Evolutionary conservation across 2,888 invertebrate genomes (phyloP), one percentile per base, ranked within the genome.

Genomic region (Ichneumoninae sp.): DNA sequence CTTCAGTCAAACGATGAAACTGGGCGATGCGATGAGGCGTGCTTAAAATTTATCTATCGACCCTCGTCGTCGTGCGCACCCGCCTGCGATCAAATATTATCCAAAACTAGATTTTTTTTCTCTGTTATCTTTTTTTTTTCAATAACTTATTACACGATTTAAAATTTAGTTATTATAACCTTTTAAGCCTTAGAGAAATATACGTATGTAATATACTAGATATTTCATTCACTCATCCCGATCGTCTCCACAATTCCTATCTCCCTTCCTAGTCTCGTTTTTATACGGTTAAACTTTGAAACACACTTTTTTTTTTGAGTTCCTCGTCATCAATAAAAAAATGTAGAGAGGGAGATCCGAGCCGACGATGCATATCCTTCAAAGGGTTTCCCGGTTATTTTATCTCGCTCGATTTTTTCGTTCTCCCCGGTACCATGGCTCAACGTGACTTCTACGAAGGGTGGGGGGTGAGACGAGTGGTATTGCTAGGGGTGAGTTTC

Each of bases 81-180:
- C 84, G 84, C 86, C 88, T 86, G 85, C 88, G 86, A 86, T 82
- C 89, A 89, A 90, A 89, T 91, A 90, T 91, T 86, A 87, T 91
- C 90, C 88, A 91, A 91, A 91, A 91, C 90, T 91, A 91, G 91
- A 91, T 90, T 88, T 85, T 77, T 87, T 80, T 69, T 85, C 81
- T 86, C 68, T 86, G 76, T 86, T 85, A 83, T 78, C 74, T 83
- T 76, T 88, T 78, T 87, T 65, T 69, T 19, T 36, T 73, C 68
- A 69, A 78, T 82, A 79, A 85, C 82, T 85, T 85, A 83, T 81
- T 65, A 81, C 73, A 78, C 77, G 78, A 81, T 30, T 83, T 85
- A 66, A 76, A 85, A 85, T 85, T 85, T 85, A 86, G 73, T 77
- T 85, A 86, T 84, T 83, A 33, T 66, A 81, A 54, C 63, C 30